phyloP scores from a whole-genome alignment of 2,888 invertebrate genomes.

The Clanis bilineata region DNA sequence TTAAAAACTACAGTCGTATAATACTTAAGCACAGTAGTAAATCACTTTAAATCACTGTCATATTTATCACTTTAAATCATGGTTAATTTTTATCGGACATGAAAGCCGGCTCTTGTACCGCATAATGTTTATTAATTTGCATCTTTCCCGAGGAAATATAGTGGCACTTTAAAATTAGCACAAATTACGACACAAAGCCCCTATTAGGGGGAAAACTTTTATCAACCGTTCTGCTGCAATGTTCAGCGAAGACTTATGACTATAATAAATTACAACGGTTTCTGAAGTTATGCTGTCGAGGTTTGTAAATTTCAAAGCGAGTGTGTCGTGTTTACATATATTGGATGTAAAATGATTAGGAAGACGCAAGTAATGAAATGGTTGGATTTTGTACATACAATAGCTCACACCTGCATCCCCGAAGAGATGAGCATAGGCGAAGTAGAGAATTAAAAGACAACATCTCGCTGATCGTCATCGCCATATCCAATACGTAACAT shows the following conservation, averaged over 20 bases:
- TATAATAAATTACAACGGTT: not conserved
- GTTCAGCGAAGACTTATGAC: not conserved
- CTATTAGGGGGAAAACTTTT: not conserved
- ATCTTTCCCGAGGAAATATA: not conserved
- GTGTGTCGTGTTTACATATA: not conserved
- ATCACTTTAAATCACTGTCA: not conserved
- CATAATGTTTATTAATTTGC: not conserved
- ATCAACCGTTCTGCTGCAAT: not conserved
- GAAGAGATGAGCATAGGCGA: no score
- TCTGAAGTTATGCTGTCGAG: not conserved
- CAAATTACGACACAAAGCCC: not conserved
- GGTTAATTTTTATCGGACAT: not conserved
- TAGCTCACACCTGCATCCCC: no score
- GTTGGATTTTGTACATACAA: no score
- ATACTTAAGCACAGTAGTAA: no score
- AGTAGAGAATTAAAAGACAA: no score
- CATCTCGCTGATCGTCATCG: no score
- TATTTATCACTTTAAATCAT: not conserved
- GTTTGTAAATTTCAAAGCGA: not conserved
- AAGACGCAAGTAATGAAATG: no score
- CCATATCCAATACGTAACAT: no score
- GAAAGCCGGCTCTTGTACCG: not conserved
- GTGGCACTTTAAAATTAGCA: not conserved
- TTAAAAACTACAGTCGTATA: no score
- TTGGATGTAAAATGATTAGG: no score